These are phyloP conservation scores for Cisticola juncidis DNA, from an alignment of 2,113 vertebrate genomes.

Conservation along the genomic window DNA sequence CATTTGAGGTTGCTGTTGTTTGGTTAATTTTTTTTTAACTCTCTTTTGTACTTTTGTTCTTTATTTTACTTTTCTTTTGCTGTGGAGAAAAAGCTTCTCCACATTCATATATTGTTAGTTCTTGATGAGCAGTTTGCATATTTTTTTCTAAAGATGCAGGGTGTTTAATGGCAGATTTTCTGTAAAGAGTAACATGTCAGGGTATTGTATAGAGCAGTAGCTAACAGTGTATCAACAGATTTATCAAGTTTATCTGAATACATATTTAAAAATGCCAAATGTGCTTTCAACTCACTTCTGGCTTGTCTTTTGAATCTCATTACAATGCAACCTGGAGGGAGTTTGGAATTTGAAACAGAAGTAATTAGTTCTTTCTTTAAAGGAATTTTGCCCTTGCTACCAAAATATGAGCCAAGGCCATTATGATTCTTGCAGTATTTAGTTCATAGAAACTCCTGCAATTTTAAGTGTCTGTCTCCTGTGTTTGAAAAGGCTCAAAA, in stretches of 20 bases:
- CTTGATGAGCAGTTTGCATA: neutral
- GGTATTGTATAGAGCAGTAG: neutral
- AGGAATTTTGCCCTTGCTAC: neutral
- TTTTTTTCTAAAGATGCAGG: neutral
- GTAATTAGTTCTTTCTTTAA: constrained; percentile 37
- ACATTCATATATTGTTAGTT: neutral
- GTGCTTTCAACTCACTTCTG: neutral
- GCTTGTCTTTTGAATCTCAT: neutral
- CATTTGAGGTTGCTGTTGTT: neutral
- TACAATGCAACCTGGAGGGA: constrained; percentile 42
- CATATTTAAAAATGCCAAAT: constrained; percentile 34
- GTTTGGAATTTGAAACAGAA: constrained; percentile 8
- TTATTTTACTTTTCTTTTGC: neutral
- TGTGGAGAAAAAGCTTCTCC: neutral
- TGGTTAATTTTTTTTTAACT: neutral
- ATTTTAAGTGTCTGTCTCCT: neutral
- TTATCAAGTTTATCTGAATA: constrained; percentile 35
- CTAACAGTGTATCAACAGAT: constrained; percentile 7
- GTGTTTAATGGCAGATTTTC: neutral
- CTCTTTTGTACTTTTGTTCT: neutral
- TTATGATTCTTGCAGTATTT: neutral
- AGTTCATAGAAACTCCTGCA: neutral
- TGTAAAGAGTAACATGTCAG: neutral
- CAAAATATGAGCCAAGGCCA: neutral
- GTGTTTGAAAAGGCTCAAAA: neutral